Evolutionary conservation across 2,888 invertebrate species (phyloP), one percentile per base, ranked within the genome.

Genomic region (Drosophila kuntzei): DNA sequence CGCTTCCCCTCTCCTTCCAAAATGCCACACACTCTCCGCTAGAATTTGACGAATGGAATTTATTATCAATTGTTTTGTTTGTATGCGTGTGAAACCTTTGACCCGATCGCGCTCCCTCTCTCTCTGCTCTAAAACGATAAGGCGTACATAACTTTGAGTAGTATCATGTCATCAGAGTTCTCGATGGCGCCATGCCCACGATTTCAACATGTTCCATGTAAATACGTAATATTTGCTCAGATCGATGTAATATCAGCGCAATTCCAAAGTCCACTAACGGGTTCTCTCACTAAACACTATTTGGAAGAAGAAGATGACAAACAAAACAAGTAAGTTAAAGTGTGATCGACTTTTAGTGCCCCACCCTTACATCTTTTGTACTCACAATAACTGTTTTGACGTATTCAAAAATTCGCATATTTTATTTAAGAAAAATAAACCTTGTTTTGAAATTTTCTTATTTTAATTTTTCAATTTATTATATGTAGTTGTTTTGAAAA

Each of bases 61-160:
- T 74, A 74, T 76, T 76, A 79, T 79, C 74, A 79, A 70, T 65
- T 55, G 51, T 53, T 61, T 58, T 57, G 55, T 27, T 43, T 60
- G 60, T 67, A 29, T 72, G 72, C 44, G 46, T 77, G 58, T 46
- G 16, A 61, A 64, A 76, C 74, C 76, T 76, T 76, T 76, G 76
- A 78, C 73, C 75, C 59, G 34, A n/a, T n/a, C 34, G n/a, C 6
- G 34, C 34, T 34, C 4, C n/a, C 34, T n/a, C 32, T 34, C 32
- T 16, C 27, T n/a, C 53, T 2, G 7, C 18, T 39, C 39, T 8
- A 16, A 2, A 43, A 39, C 44, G 74, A 75, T 75, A 75, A 75
- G 73, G 37, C 22, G 11, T 34, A 51, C 22, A 55, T 32, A 12
- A 12, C 29, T 49, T 20, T n/a, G 14, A 32, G 39, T 11, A 41